Base-by-base conservation (phyloP, 2,888 invertebrate species). In the Rhogogaster chlorosoma region DNA sequence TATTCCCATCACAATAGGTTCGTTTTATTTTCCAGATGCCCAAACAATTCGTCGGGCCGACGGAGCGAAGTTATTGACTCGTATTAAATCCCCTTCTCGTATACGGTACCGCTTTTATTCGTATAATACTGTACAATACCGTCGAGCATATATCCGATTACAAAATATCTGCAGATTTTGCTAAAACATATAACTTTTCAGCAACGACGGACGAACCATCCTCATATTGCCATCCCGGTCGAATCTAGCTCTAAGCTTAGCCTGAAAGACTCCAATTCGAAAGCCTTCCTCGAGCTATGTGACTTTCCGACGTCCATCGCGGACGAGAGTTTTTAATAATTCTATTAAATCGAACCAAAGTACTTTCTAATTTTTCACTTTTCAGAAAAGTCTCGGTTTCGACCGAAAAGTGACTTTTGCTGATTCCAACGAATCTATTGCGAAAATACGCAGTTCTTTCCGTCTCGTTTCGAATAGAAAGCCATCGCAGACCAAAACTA, bases 41-140 rank as follows among this genome's bases (percentile, higher is more conserved):
- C 84, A 85, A 86, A 86, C 85, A 86, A 84, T 83, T 85, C 83
- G 71, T 32, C 70, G 64, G 32, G 45, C 70, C n/a, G 78, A 78
- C 70, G 77, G 53, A 70, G 84, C 87, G 88, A 87, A 89, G 87
- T 89, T 89, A 90, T 90, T 88, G 89, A 90, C 90, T 90, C 88
- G 89, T 89, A 89, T 90, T 90, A 90, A 90, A 90, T 90, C 89
- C 84, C 87, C 87, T 57, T 64, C 83, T 86, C 87, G 87, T 90
- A 89, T 89, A 89, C 86, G 87, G 75, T 87, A 85, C 84, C 86
- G 89, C 89, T 90, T 89, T 89, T 90, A 90, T 90, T 89, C 90
- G 87, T 87, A 89, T 89, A 90, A 90, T 89, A 87, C 88, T 88
- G 86, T 87, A 89, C 88, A 89, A 90, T 89, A 87, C 88, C 87